phyloP scores from a whole-genome alignment of 2,888 invertebrate genomes.

The Bugula neritina region DNA sequence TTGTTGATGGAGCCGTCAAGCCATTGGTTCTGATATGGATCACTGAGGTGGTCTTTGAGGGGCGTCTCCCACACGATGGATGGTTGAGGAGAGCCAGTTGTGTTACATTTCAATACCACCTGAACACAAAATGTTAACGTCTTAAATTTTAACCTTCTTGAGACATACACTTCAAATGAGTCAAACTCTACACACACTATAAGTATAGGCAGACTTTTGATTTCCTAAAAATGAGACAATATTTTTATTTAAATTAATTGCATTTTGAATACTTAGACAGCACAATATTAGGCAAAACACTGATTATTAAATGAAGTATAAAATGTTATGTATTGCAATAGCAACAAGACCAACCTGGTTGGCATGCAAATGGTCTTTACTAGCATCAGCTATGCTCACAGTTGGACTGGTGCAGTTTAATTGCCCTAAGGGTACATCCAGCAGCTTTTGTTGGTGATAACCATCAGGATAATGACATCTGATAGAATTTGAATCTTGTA shows the following conservation, averaged over 20 bases:
- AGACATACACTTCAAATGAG: no score
- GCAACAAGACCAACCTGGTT: no score
- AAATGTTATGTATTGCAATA: no score
- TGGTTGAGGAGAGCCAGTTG: slow-evolving; percentile 34
- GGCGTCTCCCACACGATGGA: slow-evolving; percentile 41
- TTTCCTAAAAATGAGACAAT: no score
- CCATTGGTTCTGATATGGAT: slow-evolving; percentile 29
- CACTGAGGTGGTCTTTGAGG: slow-evolving; percentile 37
- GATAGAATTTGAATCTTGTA: slow-evolving; percentile 30
- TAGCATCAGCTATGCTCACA: not conserved
- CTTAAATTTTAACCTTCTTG: no score
- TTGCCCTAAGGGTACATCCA: slow-evolving; percentile 29
- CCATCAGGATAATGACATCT: slow-evolving; percentile 34
- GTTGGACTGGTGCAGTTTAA: slow-evolving; percentile 36
- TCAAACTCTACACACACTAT: no score
- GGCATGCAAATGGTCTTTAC: not conserved
- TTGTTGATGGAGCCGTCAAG: slow-evolving; percentile 2
- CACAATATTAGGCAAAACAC: no score
- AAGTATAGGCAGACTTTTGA: no score
- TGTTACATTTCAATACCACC: slow-evolving; percentile 35
- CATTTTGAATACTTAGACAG: no score
- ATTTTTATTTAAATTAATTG: no score
- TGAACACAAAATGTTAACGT: slow-evolving; percentile 30
- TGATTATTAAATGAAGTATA: no score
- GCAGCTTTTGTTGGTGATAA: slow-evolving; percentile 31